phyloP scores from a whole-genome alignment of 1,140 invertebrate species.

The Nephotettix cincticeps region DNA sequence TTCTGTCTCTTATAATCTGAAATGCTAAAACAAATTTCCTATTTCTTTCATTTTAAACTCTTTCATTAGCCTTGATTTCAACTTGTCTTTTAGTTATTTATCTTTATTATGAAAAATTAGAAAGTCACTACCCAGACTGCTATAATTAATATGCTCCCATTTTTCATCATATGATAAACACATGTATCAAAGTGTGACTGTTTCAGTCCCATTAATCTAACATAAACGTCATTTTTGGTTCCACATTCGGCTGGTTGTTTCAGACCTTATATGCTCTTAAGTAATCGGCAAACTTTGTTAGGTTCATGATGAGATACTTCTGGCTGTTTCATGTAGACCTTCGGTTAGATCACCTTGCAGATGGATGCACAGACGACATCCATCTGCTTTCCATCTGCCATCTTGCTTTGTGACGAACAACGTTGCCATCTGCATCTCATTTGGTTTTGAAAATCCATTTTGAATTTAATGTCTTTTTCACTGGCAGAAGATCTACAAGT shows the following conservation, averaged over 20 bases:
- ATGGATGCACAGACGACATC: neutral
- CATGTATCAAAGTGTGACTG: neutral
- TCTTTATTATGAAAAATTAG: neutral
- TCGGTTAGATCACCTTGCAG: neutral
- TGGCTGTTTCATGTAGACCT: neutral
- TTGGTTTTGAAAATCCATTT: neutral
- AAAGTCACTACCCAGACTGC: neutral
- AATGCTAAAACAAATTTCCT: neutral
- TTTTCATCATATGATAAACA: neutral
- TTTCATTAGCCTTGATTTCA: too few relatives aligned
- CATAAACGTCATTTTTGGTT: neutral
- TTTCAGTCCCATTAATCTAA: neutral
- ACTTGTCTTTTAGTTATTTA: neutral
- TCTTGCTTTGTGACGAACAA: neutral
- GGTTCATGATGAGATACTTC: neutral
- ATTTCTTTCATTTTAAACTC: neutral
- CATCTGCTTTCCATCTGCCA: neutral
- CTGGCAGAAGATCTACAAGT: neutral
- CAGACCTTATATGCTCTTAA: neutral
- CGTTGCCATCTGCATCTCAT: neutral
- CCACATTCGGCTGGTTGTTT: neutral
- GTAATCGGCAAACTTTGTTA: neutral
- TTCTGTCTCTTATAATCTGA: neutral
- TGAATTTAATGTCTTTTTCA: neutral
- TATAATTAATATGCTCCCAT: neutral